These are phyloP conservation scores for human (Homo sapiens) DNA, from an alignment of 2,113 vertebrate species.

Conservation along the genomic window GRCh38 chr18:66680001-66680500, in stretches of 20 bases:
- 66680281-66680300: background rate
- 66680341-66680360: background rate
- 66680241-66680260: background rate
- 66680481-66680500: too few species aligned
- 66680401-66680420: background rate
- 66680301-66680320: background rate
- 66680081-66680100: too few species aligned
- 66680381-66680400: background rate
- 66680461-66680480: rapidly evolving
- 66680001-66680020: too few species aligned
- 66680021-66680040: too few species aligned
- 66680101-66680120: too few species aligned
- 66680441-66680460: rapidly evolving
- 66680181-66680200: background rate
- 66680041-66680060: too few species aligned
- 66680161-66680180: background rate
- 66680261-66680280: background rate
- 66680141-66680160: background rate
- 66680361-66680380: background rate
- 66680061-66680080: too few species aligned
- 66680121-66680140: background rate
- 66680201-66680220: background rate
- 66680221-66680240: background rate
- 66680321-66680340: background rate
- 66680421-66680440: background rate